These are phyloP conservation scores for Eilema sororculum DNA, from an alignment of 2,888 invertebrate species.

Conservation along the genomic window DNA sequence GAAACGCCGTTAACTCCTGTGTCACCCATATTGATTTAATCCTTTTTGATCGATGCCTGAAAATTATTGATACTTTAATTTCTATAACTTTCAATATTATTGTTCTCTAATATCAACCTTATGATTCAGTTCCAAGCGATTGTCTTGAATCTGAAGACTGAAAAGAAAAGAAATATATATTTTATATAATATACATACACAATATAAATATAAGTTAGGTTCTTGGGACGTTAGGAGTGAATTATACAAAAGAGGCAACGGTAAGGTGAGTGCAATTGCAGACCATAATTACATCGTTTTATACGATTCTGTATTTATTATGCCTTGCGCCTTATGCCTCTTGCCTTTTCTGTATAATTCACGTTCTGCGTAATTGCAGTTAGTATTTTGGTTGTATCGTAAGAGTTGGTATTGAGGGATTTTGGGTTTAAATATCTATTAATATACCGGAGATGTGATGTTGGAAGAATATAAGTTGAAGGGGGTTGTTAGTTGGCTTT, in stretches of 20 bases:
- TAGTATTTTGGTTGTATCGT: neutral
- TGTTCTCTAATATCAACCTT: constrained; percentile 34
- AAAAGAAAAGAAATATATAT: constrained; percentile 43
- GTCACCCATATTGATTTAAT: constrained; percentile 69
- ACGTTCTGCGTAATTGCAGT: neutral
- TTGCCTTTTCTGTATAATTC: no score
- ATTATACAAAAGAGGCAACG: no score
- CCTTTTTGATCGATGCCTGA: constrained; percentile 81
- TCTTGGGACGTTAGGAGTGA: neutral
- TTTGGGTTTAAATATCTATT: neutral
- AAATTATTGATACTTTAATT: constrained; percentile 73
- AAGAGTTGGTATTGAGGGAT: neutral
- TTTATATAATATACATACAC: constrained; percentile 16
- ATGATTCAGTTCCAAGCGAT: constrained; percentile 53
- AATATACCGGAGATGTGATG: neutral
- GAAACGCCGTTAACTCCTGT: constrained; percentile 61
- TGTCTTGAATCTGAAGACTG: constrained; percentile 54
- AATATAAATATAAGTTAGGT: neutral
- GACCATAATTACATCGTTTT: no score
- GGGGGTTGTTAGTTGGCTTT: neutral
- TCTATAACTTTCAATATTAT: constrained; percentile 53
- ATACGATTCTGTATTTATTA: no score
- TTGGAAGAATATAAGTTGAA: neutral
- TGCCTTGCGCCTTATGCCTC: no score
- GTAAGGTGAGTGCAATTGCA: no score